Percentiles rank a stretch among this genome's conserved stretches.
Conservation (phyloP, 2,888 invertebrate genomes). For the Caenorhabditis wallacei region DNA sequence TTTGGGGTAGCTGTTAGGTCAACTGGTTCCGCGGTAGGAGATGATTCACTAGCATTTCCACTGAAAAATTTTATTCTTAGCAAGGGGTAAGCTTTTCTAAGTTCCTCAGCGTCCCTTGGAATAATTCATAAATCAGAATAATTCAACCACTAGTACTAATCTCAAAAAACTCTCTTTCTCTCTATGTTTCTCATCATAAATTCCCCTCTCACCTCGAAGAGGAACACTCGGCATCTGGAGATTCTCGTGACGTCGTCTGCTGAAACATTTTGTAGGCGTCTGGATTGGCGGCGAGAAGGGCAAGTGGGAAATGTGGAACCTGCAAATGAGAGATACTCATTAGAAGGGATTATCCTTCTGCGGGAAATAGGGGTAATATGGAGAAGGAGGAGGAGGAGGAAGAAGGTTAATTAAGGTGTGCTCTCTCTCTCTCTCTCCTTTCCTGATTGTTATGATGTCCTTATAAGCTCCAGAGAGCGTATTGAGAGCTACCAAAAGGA, state of each 20-base stretch:
- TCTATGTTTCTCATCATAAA: too few species aligned
- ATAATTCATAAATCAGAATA: too few species aligned
- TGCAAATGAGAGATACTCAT: constrained; percentile 75
- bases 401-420: constrained; percentile 30
- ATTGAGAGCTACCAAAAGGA: not conserved
- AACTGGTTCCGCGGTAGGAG: constrained; percentile 64
- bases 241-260: constrained; percentile 16
- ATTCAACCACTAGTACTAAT: not conserved
- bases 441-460: not conserved
- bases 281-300: constrained; percentile 54
- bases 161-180: not conserved
- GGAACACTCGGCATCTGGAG: constrained; percentile 60
- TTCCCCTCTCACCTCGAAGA: constrained; percentile 45
- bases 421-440: not conserved
- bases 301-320: constrained; percentile 66
- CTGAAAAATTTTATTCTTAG: too few species aligned
- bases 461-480: not conserved
- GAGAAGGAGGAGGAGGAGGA: not conserved
- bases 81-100: too few species aligned
- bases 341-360: not conserved
- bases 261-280: constrained; percentile 47
- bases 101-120: too few species aligned
- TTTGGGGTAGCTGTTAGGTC: constrained; percentile 61
- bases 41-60: constrained; percentile 67
- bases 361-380: not conserved